Conservation (phyloP, 2,113 vertebrate species). For the Charina bottae region DNA sequence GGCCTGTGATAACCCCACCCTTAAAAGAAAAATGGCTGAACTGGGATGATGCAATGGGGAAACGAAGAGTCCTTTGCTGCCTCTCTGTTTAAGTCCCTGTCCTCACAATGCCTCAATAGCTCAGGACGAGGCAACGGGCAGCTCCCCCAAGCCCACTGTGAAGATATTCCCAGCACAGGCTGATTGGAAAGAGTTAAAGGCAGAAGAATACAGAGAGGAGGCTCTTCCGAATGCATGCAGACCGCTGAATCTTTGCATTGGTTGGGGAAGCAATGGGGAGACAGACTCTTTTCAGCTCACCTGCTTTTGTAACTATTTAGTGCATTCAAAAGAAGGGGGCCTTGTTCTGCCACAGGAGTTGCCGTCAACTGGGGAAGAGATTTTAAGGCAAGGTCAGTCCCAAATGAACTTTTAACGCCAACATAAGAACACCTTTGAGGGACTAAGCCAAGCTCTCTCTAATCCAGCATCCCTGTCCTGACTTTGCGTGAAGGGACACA, state of each 20-base stretch:
- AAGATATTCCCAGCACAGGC: neutral
- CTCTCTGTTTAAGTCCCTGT: too few species aligned
- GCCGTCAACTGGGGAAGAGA: slow-evolving; percentile 80
- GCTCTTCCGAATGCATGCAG: neutral
- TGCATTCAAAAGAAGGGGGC: slow-evolving; percentile 86
- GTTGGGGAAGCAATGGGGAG: neutral
- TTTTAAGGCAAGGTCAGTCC: neutral
- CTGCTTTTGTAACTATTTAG: slow-evolving; percentile 98
- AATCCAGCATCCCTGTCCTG: neutral
- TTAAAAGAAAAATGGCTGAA: too few species aligned
- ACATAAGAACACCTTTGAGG: neutral
- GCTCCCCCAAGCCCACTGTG: too few species aligned
- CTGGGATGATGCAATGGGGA: too few species aligned
- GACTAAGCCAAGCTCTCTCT: neutral
- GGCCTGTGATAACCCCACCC: too few species aligned
- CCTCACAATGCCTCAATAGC: too few species aligned
- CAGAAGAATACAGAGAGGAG: neutral
- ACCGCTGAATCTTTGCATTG: neutral
- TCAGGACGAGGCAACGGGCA: too few species aligned
- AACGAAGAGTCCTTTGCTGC: too few species aligned
- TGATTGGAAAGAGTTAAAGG: neutral
- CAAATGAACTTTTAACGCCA: neutral
- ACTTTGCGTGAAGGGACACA: too few species aligned
- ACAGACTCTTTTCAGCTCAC: slow-evolving; percentile 60
- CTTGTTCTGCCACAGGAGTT: slow-evolving; percentile 84